Base-by-base conservation (phyloP, 2,113 vertebrate species). In the Eulemur rufifrons region DNA sequence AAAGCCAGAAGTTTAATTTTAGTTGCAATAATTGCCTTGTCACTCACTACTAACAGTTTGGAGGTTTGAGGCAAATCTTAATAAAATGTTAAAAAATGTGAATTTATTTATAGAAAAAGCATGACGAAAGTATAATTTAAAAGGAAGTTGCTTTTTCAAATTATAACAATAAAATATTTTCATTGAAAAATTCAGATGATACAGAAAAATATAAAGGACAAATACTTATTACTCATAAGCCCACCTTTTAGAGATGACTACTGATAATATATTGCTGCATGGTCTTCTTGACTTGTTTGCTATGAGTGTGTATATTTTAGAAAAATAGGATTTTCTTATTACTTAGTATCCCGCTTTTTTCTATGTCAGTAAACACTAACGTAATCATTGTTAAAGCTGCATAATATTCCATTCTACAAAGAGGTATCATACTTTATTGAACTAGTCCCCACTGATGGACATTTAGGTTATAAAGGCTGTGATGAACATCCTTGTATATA, bases 241-340 rank as follows among this genome's bases (percentile, higher is more conserved):
- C 29, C 52, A 39, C 12, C 39, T 96, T 77, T 78, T 29, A 80
- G 80, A 89, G 52, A 47, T 63, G 73, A 86, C 21, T 47, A 83
- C 23, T 83, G n/a, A 37, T 64, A 63, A 90, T 69, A 47, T 76
- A 90, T 76, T 29, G 1, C 18, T 85, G 45, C 90, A 71, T 9
- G 50, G 34, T 74, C n/a, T 81, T 85, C 23, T 94, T 84, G 69
- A 73, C n/a, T 18, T 74, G 37, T 88, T 37, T 59, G 92, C 10
- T 71, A 37, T 61, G 34, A 37, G 18, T 4, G 81, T 12, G 23
- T 2, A 47, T 71, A 56, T 91, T 94, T 95, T 82, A 95, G 83
- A 93, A 92, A 96, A 92, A 91, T 13, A 91, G 32, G 37, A 71
- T 86, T 96, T 94, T 93, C 32, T 89, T 94, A 76, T 52, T 80